phyloP scores from a whole-genome alignment of 1,140 invertebrate genomes.

The Anthonomus grandis region DNA sequence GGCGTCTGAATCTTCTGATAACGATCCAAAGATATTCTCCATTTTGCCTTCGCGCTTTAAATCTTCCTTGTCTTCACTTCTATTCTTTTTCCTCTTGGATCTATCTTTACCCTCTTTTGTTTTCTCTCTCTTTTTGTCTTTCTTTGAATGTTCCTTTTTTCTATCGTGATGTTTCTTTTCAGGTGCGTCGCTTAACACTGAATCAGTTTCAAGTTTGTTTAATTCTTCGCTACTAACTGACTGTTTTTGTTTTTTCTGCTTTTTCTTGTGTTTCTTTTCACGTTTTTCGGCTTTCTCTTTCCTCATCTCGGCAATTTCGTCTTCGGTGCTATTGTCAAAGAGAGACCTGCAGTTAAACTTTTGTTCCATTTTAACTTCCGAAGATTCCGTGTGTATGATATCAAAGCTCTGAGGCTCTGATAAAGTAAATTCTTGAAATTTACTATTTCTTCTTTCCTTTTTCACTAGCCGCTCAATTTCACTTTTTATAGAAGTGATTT shows the following conservation, averaged over 20 bases:
- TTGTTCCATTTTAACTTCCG: constrained; percentile 39
- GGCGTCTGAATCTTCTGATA: constrained; percentile 67
- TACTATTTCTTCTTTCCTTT: constrained; percentile 40
- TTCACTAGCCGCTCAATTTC: constrained; percentile 39
- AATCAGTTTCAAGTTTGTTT: constrained; percentile 45
- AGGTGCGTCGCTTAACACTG: constrained; percentile 30
- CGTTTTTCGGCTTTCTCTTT: constrained; percentile 53
- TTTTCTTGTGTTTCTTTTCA: constrained; percentile 76
- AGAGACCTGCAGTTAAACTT: constrained; percentile 37
- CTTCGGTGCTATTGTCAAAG: constrained; percentile 56
- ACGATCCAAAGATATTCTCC: constrained; percentile 83
- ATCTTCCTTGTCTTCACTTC: constrained; percentile 40
- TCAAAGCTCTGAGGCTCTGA: constrained; percentile 32
- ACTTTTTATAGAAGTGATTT: constrained; percentile 42
- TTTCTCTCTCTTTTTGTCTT: constrained; percentile 70
- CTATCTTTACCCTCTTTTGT: constrained; percentile 63
- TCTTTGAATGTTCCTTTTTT: constrained; percentile 63
- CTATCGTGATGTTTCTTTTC: constrained; percentile 55
- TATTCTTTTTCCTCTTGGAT: constrained; percentile 58
- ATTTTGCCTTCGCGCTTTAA: constrained; percentile 69
- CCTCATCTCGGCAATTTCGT: constrained; percentile 47
- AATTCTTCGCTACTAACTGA: constrained; percentile 60
- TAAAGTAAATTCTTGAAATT: constrained; percentile 36
- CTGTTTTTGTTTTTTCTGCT: constrained; percentile 73
- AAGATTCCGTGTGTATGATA: constrained; percentile 25